A percentile compares a stretch with the other conserved stretches of the same genome.
Evolutionary conservation across 1,140 invertebrate genomes (phyloP).

Genomic region (Leptinotarsa undecemlineata): DNA sequence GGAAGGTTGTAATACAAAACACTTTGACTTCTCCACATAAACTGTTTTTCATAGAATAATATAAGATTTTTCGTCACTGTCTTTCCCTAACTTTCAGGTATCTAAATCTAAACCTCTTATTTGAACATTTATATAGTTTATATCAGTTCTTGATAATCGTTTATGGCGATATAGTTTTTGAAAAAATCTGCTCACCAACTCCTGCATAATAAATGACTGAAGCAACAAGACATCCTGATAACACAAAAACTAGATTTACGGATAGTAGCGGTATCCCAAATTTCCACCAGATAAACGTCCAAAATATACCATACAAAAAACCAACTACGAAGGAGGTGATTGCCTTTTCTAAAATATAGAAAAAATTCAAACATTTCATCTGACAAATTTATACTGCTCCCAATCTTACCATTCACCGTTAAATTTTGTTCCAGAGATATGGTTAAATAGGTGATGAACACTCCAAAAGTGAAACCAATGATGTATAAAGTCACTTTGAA

Average conservation of each 20-base stretch:
- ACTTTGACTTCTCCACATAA: too few species aligned
- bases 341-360: conserved; percentile 37
- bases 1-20: too few species aligned
- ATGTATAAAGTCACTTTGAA: conserved; percentile 66
- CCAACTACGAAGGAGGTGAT: conserved; percentile 39
- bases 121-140: too few species aligned
- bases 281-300: conserved; percentile 62
- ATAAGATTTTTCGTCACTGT: too few species aligned
- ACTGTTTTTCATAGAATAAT: too few species aligned
- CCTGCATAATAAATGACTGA: conserved; percentile 60
- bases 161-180: neutral
- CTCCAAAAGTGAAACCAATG: conserved; percentile 57
- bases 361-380: conserved; percentile 10
- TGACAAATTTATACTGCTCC: neutral
- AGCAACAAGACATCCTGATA: conserved; percentile 61
- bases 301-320: conserved; percentile 57
- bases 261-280: conserved; percentile 63
- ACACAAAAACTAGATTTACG: conserved; percentile 60
- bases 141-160: too few species aligned
- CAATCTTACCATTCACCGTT: conserved; percentile 42
- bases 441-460: conserved; percentile 58
- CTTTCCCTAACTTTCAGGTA: too few species aligned
- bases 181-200: conserved; percentile 58
- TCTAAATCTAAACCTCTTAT: too few species aligned
- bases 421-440: conserved; percentile 39